Base-by-base conservation (phyloP, 2,888 invertebrate species). In the Drosophila falleni region DNA sequence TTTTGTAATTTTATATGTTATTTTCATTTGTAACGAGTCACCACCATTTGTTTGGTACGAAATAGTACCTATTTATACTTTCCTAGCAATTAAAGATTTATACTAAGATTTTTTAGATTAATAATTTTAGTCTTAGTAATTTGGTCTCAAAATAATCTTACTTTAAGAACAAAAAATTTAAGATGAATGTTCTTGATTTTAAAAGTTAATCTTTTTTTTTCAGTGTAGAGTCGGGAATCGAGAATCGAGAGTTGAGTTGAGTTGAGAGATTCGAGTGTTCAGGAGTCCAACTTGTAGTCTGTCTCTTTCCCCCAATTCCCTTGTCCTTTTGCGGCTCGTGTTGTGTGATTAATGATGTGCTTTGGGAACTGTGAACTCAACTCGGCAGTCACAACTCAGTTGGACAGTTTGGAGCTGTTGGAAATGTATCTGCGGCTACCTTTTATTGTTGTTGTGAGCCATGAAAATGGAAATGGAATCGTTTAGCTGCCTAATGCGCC, bases 281-380 rank as follows among this genome's bases (percentile, higher is more conserved):
- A 35, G 44, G 47, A 58, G 51, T 58, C 49, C 26, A 55, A 41
- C 51, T 67, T 50, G 33, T 26, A 62, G 66, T 46, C 70, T 26
- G 41, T 1, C 19, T 19, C 19, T 19, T 19, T 19, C 19, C 19
- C 16, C 31, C 74, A 65, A 65, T 66, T 60, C 56, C 51, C 66
- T 69, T 73, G 70, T 81, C 83, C 80, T 80, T 80, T 75, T 53
- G 73, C 83, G 86, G 89, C 90, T 91, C 91, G 90, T 91, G 91
- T 91, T 91, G 91, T 89, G 91, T 92, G 92, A 92, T 92, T 92
- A 91, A 92, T 92, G 91, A 89, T 86, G 74, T 63, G 15, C 42
- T 23, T 19, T 15, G 31, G 29, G 5, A 46, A 37, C 23, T 15
- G 44, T 61, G 50, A 44, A 19, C 29, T 6, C 23, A 39, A 39